A percentile compares a stretch with the other conserved stretches of the same genome.
Evolutionary conservation across 2,797 vertebrate genomes (phyloP).

Genomic region (Perodicticus potto): DNA sequence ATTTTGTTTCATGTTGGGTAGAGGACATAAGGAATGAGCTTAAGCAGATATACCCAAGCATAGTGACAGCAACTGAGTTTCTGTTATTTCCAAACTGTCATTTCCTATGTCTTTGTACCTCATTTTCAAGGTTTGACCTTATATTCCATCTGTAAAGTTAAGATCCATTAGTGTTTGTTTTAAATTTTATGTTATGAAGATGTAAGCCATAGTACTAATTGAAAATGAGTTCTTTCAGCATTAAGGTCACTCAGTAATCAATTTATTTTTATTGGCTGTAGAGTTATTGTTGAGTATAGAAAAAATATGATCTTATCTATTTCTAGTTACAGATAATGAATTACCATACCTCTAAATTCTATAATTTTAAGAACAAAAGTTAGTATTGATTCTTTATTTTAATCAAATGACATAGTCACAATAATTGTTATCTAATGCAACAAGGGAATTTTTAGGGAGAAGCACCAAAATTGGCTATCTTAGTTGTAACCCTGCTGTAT

Average conservation of each 20-base stretch:
- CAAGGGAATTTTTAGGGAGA: constrained; percentile 51
- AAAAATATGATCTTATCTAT: background rate
- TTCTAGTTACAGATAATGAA: constrained; percentile 51
- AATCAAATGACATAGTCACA: constrained; percentile 11
- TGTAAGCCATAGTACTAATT: constrained; percentile 43
- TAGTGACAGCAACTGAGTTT: background rate
- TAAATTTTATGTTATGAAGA: constrained; percentile 48
- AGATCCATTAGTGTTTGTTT: constrained; percentile 14
- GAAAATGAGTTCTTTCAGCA: constrained; percentile 37
- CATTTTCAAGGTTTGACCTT: constrained; percentile 22
- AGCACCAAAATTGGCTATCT: background rate
- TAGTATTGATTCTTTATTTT: constrained; percentile 37
- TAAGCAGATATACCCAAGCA: background rate
- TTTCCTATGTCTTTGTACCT: background rate
- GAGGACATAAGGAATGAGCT: background rate
- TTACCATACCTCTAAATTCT: constrained; percentile 34
- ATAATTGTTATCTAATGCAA: constrained; percentile 17
- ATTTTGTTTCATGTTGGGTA: background rate
- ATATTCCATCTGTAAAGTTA: constrained; percentile 31
- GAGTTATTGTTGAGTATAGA: constrained; percentile 30
- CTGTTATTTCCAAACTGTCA: constrained; percentile 6
- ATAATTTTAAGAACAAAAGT: background rate
- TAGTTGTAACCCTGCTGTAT: constrained; percentile 36
- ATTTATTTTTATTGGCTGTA: constrained; percentile 54
- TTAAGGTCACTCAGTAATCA: constrained; percentile 22